Conservation (phyloP, 2,888 invertebrate species). For the Pseudococcus longispinus region DNA sequence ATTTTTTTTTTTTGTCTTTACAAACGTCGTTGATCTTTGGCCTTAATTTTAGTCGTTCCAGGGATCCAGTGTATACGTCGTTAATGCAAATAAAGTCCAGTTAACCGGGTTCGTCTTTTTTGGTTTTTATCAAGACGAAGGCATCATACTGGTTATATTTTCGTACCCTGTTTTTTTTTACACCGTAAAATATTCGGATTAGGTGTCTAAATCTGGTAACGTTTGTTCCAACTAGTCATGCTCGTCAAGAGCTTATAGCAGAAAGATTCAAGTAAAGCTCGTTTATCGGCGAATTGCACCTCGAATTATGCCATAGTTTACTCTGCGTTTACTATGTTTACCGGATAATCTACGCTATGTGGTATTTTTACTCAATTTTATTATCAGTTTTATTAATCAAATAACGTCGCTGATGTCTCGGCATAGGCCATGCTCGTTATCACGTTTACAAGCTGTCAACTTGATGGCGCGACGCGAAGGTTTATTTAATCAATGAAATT, state of each 20-base stretch:
- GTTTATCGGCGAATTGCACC: background rate
- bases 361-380: background rate
- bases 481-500: constrained; percentile 14
- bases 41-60: background rate
- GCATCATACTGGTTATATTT: background rate
- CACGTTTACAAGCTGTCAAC: background rate
- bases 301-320: background rate
- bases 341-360: background rate
- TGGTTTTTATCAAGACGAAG: background rate
- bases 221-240: background rate
- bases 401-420: background rate
- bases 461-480: background rate
- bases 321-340: background rate
- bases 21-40: background rate
- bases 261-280: background rate
- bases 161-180: background rate
- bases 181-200: background rate
- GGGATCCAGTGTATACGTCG: too few species aligned
- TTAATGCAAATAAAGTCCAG: background rate
- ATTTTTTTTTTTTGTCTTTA: background rate
- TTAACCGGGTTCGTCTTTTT: background rate
- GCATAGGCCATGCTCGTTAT: background rate
- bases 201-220: background rate
- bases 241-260: background rate
- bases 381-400: constrained; percentile 16